phyloP scores from a whole-genome alignment of 2,888 invertebrate species.

The Spatulosminthurus flaviceps region DNA sequence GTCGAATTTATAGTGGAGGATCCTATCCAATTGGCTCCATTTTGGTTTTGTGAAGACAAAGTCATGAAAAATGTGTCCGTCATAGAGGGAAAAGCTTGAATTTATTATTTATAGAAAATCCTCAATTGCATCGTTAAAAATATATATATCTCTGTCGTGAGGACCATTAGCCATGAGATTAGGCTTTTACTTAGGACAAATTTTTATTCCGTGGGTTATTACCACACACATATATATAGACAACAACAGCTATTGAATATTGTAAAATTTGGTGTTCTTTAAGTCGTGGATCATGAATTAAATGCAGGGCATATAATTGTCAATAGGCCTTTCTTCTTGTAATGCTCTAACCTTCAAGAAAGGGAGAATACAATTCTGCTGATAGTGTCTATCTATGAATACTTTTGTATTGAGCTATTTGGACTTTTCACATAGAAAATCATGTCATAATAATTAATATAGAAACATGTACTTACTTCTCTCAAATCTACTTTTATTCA shows the following conservation, averaged over 20 bases:
- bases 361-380: not conserved
- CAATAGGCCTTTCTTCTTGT: not conserved
- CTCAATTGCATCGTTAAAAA: conserved; percentile 12
- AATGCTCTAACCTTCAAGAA: conserved; percentile 7
- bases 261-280: not conserved
- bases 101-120: conserved; percentile 7
- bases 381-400: not conserved
- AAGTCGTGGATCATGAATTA: conserved; percentile 9
- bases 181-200: not conserved
- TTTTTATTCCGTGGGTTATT: not conserved
- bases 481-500: not conserved
- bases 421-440: not conserved
- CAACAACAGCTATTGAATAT: too few relatives aligned
- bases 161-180: not conserved
- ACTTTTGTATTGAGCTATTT: not conserved
- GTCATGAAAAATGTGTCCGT: conserved; percentile 1
- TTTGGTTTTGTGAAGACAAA: too few relatives aligned
- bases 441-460: conserved; percentile 3
- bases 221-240: not conserved
- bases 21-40: too few relatives aligned
- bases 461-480: not conserved
- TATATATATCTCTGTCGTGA: not conserved
- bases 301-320: not conserved
- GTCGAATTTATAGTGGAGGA: too few relatives aligned
- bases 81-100: not conserved